These are phyloP conservation scores for Phalloptychus januarius DNA, from an alignment of 2,797 vertebrate species.

Conservation along the genomic window DNA sequence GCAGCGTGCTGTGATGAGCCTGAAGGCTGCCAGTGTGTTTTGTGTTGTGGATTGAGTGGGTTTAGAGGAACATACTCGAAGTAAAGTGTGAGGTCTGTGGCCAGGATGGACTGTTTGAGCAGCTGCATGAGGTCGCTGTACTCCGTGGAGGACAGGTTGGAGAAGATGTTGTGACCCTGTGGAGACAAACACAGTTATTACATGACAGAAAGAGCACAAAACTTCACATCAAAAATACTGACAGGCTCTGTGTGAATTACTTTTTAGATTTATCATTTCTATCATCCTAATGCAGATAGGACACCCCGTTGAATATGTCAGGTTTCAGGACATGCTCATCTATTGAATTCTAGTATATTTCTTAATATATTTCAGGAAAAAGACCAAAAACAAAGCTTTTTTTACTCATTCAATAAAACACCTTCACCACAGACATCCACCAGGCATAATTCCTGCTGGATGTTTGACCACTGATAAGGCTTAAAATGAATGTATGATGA, in stretches of 20 bases:
- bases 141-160: constrained; percentile 96
- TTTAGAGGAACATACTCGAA: constrained; percentile 89
- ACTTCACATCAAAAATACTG: not conserved
- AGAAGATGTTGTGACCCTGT: constrained; percentile 99
- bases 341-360: not conserved
- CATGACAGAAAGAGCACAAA: constrained; percentile 1
- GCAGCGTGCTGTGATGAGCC: not conserved
- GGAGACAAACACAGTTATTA: constrained; percentile 75
- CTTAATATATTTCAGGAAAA: not conserved
- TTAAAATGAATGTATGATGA: no score
- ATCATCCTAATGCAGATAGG: not conserved
- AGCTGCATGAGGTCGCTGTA: constrained; percentile 99
- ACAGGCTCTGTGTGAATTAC: not conserved
- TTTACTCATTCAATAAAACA: not conserved
- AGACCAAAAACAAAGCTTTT: not conserved
- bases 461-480: not conserved
- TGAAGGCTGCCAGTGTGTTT: constrained; percentile 9
- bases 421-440: not conserved
- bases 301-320: not conserved
- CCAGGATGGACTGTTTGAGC: constrained; percentile 97
- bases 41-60: constrained; percentile 7
- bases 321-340: not conserved
- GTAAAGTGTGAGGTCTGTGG: constrained; percentile 98
- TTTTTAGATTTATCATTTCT: not conserved
- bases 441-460: not conserved